Base-by-base conservation (phyloP, 2,113 vertebrate genomes). In the Maylandia zebra region DNA sequence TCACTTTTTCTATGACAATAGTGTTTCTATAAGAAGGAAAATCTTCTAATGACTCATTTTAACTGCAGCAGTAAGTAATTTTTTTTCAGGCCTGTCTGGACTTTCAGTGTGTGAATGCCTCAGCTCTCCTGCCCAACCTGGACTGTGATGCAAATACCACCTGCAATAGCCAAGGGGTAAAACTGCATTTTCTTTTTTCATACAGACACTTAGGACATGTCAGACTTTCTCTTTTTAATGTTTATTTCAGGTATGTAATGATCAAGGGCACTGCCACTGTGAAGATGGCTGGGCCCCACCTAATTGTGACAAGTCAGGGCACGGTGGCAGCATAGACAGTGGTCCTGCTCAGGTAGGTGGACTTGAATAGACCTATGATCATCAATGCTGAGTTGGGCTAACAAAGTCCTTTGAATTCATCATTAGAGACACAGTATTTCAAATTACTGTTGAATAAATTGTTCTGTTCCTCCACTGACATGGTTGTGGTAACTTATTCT, bases 321-420 rank as follows among this genome's bases (percentile, higher is more conserved):
- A 11, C 13, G 97, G 98, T 19, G 97, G 97, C 14, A 98, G 98
- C 61, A 10, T 97, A 6, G 94, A 98, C 90, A 98, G 98, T 3
- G 97, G 97, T 6, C 95, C 96, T 16, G 92, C 97, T 74, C 92
- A 96, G 89, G 97, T 87, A 43, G 97, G 97, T 98, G 90, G 3
- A 85, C 32, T 43, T 38, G 53, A 7, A 45, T 50, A n/a, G 5
- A 17, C 27, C 27, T 69, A 2, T 55, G 7, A 45, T 53, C 10
- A 12, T 30, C 61, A 64, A 10, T 8, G 9, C 3, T 8, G 52
- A 16, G 5, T 24, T n/a, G 24, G 34, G 16, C 17, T 8, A 50
- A 24, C 22, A 14, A 57, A 30, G 13, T 57, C 24, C 56, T 30
- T 57, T 57, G 22, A 57, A 22, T 45, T 50, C 8, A 32, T 14